phyloP scores from a whole-genome alignment of 2,888 invertebrate species.

The Clepsis dumicolana region DNA sequence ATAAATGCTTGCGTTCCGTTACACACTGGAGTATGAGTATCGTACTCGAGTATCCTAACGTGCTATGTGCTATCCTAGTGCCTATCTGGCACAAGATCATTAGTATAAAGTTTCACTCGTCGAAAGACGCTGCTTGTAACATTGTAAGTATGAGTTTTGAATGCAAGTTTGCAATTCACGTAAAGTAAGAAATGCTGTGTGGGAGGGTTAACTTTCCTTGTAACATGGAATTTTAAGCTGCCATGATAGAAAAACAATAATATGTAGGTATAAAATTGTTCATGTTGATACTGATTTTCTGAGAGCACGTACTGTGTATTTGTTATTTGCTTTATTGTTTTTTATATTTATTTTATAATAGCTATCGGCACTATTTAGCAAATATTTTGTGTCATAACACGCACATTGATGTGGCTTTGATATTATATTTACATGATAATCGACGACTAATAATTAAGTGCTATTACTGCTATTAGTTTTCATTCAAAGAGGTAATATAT shows the following conservation, averaged over 20 bases:
- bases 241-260: background rate
- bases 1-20: slow-evolving; percentile 17
- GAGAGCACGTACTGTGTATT: background rate
- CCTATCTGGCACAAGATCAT: slow-evolving; percentile 54
- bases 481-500: no score
- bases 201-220: slow-evolving; percentile 10
- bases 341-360: no score
- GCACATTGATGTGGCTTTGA: no score
- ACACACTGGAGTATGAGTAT: slow-evolving; percentile 4
- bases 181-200: slow-evolving; percentile 2
- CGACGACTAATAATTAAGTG: no score
- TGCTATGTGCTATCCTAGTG: slow-evolving; percentile 46
- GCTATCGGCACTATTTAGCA: no score
- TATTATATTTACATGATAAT: no score
- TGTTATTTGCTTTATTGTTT: no score
- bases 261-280: background rate
- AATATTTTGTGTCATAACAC: no score
- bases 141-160: slow-evolving; percentile 21
- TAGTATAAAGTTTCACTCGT: slow-evolving; percentile 58
- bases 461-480: no score
- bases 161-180: slow-evolving; percentile 5
- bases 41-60: slow-evolving; percentile 40
- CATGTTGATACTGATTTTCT: background rate
- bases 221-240: background rate
- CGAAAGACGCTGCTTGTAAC: slow-evolving; percentile 43